Base-by-base conservation (phyloP, 92 coral and sea anemone genomes). In the Phenganax stokvisi region DNA sequence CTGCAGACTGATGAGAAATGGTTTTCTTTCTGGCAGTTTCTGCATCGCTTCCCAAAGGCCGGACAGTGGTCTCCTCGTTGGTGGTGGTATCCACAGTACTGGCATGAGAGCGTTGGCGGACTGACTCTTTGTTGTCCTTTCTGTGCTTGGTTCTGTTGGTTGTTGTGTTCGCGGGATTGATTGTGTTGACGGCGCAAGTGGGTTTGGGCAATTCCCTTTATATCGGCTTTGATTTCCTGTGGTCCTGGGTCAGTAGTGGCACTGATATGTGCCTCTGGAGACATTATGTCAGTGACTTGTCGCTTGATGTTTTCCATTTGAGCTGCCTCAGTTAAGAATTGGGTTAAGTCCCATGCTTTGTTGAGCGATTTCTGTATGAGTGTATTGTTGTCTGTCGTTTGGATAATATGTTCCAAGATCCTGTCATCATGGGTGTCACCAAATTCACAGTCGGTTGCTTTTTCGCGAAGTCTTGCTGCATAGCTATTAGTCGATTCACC, bases 331-430 rank as follows among this genome's bases (percentile, higher is more conserved):
- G 79, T 61, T 6, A 86, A 84, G 64, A 86, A 84, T 15, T 86
- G 85, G 66, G 89, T 86, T 51, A 89, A 52, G 65, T 83, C 67
- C 89, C 89, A 86, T 71, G 80, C 81, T 72, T 86, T 89, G 85
- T 77, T 89, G 77, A 86, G 86, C 9, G 89, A 70, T 67, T 89
- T 86, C 78, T 86, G 89, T 3, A 86, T 89, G 0, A 84, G 72
- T 9, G 56, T 44, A 74, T 76, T 80, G 64, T 84, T 83, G 71
- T 89, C 80, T 51, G 71, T 83, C 12, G 87, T 86, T 65, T 89
- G 84, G 80, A 88, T 85, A 55, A 88, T 75, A 71, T 85, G 89
- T 66, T 88, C 86, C 63, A 88, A 70, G 68, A 88, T 74, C 62
- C 86, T 51, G 13, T 85, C 86, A 15, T 81, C 87, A 29, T 84